These are phyloP conservation scores for Trachops cirrhosus DNA, from an alignment of 2,797 vertebrate genomes.

Conservation along the genomic window DNA sequence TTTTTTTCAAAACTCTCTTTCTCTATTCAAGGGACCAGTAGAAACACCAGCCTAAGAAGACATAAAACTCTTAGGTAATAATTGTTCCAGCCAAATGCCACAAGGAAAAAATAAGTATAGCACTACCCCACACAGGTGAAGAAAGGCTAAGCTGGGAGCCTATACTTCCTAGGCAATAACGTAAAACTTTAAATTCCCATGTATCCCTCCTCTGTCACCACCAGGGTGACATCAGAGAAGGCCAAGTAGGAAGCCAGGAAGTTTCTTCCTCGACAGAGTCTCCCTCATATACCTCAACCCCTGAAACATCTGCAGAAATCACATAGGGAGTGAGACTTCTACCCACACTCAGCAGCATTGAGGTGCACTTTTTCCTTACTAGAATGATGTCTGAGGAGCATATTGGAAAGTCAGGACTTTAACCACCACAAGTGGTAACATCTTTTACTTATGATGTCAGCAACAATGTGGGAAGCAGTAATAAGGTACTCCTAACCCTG, in stretches of 20 bases:
- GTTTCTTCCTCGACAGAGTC: not conserved
- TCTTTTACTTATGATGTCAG: not conserved
- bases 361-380: not conserved
- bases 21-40: not conserved
- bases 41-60: not conserved
- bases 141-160: not conserved
- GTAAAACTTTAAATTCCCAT: not conserved
- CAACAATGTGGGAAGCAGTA: not conserved
- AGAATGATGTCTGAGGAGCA: not conserved
- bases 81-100: not conserved
- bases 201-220: no score
- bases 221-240: not conserved
- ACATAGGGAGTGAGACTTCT: not conserved
- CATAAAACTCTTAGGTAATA: not conserved
- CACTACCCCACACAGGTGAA: not conserved
- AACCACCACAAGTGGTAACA: not conserved
- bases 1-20: not conserved
- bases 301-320: not conserved
- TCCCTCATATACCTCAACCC: not conserved
- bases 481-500: not conserved
- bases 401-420: not conserved
- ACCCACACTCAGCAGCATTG: not conserved
- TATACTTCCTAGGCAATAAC: not conserved
- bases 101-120: not conserved
- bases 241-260: not conserved